These are phyloP conservation scores for Limanda limanda DNA, from an alignment of 2,113 vertebrate species.

Conservation along the genomic window DNA sequence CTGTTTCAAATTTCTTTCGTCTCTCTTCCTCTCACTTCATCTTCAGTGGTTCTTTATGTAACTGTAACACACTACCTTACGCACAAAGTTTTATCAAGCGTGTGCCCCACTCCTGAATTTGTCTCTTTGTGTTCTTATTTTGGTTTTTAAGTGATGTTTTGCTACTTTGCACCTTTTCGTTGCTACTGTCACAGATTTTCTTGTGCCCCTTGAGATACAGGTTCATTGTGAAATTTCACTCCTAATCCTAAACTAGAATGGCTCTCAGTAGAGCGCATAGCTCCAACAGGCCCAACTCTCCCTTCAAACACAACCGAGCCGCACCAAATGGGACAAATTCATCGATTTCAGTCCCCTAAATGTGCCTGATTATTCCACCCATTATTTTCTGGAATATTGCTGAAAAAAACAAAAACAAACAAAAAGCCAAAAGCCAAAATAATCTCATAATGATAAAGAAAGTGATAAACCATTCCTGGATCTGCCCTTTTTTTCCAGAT, in stretches of 20 bases:
- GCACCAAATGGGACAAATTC: too few species aligned
- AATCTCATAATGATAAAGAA: too few species aligned
- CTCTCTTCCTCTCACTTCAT: background rate
- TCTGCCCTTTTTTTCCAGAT: too few species aligned
- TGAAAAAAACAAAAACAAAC: too few species aligned
- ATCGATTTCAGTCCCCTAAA: too few species aligned
- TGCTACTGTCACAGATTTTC: background rate
- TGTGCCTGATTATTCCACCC: too few species aligned
- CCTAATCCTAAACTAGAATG: background rate
- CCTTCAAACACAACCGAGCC: too few species aligned
- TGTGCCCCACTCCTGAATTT: background rate
- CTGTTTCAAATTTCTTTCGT: background rate
- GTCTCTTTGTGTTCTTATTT: background rate
- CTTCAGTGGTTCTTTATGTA: background rate
- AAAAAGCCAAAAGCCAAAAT: too few species aligned
- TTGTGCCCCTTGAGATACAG: background rate
- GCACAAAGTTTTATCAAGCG: background rate
- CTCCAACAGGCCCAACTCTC: too few species aligned
- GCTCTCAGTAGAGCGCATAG: too few species aligned
- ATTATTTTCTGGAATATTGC: too few species aligned
- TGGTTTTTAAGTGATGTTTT: background rate
- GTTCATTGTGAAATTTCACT: background rate
- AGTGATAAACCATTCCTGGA: too few species aligned
- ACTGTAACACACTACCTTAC: background rate
- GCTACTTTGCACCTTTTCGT: background rate